A percentile compares a stretch with the other conserved stretches of the same genome.
Conservation (phyloP, 1,140 invertebrate genomes). For the Asbolus verrucosus region DNA sequence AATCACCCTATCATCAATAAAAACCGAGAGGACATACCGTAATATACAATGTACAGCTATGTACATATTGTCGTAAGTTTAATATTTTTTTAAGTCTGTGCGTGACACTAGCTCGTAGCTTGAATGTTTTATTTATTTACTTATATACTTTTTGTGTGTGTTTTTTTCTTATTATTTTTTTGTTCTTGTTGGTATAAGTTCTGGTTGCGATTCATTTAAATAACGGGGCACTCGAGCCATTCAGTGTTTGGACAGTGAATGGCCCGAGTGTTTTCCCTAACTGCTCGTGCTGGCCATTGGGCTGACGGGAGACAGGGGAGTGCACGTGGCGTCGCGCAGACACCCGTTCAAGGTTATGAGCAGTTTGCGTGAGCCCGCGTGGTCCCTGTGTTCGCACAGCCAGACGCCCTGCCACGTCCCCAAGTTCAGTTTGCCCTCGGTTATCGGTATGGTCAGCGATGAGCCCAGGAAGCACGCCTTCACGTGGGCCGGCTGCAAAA, state of each 20-base stretch:
- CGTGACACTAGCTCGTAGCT: constrained; percentile 46
- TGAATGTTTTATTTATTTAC: constrained; percentile 27
- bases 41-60: constrained; percentile 64
- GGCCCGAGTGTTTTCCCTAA: constrained; percentile 75
- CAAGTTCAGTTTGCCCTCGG: constrained; percentile 93
- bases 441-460: constrained; percentile 94
- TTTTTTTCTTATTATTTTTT: constrained; percentile 39
- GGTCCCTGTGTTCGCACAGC: constrained; percentile 97
- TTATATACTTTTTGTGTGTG: constrained; percentile 34
- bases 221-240: constrained; percentile 59
- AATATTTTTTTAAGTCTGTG: constrained; percentile 63
- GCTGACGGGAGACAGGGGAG: constrained; percentile 84
- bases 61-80: constrained; percentile 66
- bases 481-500: constrained; percentile 92
- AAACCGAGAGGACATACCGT: constrained; percentile 39
- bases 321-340: constrained; percentile 83
- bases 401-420: constrained; percentile 98
- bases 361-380: constrained; percentile 91
- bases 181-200: constrained; percentile 27
- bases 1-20: constrained; percentile 26
- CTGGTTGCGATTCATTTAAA: constrained; percentile 2
- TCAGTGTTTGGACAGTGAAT: constrained; percentile 65
- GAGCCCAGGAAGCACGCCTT: constrained; percentile 97
- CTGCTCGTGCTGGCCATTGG: constrained; percentile 90
- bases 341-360: constrained; percentile 92